These are phyloP conservation scores for Spodoptera exigua DNA, from an alignment of 2,888 invertebrate genomes.

Conservation along the genomic window DNA sequence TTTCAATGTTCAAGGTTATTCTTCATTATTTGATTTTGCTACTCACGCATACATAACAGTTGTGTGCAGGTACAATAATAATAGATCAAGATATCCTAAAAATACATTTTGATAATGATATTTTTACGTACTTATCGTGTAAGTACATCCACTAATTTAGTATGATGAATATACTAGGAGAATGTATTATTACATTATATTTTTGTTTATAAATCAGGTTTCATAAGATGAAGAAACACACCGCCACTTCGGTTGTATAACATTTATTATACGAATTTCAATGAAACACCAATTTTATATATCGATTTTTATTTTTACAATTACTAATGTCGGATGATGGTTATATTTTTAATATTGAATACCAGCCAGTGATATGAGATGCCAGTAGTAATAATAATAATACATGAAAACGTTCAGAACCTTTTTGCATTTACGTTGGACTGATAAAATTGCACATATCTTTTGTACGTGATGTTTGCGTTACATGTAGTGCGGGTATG, in stretches of 20 bases:
- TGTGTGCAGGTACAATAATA: too few relatives aligned
- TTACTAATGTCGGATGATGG: background rate
- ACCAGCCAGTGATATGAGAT: slow-evolving; percentile 34
- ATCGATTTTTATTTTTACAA: slow-evolving; percentile 1
- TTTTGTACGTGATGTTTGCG: slow-evolving; percentile 14
- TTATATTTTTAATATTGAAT: slow-evolving; percentile 7
- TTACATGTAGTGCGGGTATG: too few relatives aligned
- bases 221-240: slow-evolving; percentile 26
- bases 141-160: too few relatives aligned
- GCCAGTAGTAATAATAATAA: slow-evolving; percentile 41
- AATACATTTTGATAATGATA: too few relatives aligned
- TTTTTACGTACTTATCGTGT: too few relatives aligned
- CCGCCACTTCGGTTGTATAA: slow-evolving; percentile 49
- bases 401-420: slow-evolving; percentile 22
- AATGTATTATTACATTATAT: background rate
- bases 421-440: slow-evolving; percentile 43
- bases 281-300: slow-evolving; percentile 3
- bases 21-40: too few relatives aligned
- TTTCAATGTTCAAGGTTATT: too few relatives aligned
- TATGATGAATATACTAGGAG: background rate
- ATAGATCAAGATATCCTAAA: too few relatives aligned
- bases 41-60: too few relatives aligned
- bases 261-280: slow-evolving; percentile 26
- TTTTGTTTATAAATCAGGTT: background rate
- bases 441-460: slow-evolving; percentile 44